Base-by-base conservation (phyloP, 35 echinoderm and acorn worm genomes). In the Eucidaris tribuloides region DNA sequence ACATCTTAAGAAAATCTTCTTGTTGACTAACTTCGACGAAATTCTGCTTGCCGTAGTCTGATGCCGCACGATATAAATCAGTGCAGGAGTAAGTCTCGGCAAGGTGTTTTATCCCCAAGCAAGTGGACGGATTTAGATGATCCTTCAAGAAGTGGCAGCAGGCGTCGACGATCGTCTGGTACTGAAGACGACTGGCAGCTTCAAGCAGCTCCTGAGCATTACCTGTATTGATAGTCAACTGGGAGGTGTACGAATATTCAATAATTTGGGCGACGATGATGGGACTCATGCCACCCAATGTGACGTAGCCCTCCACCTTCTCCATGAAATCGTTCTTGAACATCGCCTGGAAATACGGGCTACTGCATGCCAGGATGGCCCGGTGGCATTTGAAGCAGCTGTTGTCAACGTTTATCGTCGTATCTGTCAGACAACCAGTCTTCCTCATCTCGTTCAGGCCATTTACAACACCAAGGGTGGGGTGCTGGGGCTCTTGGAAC, bases 311-410 rank as follows among this genome's bases (percentile, higher is more conserved):
- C 45, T 87, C 72, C 32, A 54, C 65, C 36, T 77, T 92, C 70
- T 92, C 90, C 11, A 52, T 56, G 60, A 92, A 82, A 39, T 92
- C 58, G 33, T 79, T 87, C 9, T 64, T 82, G 61, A 92, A 92
- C 90, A 92, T 92, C 13, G 90, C 90, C 25, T 82, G 34, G 79
- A 92, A 92, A 76, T 92, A 92, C 14, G 79, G 76, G 34, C 90
- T 92, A 38, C 78, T 76, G 35, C 90, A 92, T 52, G 90, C 90
- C 4, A 92, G 54, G n/a, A 92, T 79, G 36, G 90, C 90, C 18
- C 90, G 77, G 55, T 92, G 90, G 35, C 78, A 86, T 14, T 49
- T 77, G 45, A 92, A 87, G 45, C 29, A 55, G 25, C 44, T 40
- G 1, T 22, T 32, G 14, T 65, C 34, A 1, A 81, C 68, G 1